Percentiles rank a stretch among this genome's conserved stretches.
phyloP scores from a whole-genome alignment of 2,888 invertebrate genomes.

The Macropis europaea region DNA sequence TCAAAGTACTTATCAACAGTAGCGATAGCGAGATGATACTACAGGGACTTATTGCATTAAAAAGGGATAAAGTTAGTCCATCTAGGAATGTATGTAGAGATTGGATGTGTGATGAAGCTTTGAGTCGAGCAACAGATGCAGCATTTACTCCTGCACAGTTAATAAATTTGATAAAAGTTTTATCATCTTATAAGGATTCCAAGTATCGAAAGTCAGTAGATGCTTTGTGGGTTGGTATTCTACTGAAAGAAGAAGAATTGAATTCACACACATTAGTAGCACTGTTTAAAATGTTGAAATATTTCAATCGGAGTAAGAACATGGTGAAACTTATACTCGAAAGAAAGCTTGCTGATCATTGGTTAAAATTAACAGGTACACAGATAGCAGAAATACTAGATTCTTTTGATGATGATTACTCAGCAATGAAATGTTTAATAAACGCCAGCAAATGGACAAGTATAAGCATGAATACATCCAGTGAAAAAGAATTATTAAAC shows the following conservation, averaged over 20 bases:
- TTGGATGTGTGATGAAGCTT: slow-evolving; percentile 83
- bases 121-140: slow-evolving; percentile 83
- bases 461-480: slow-evolving; percentile 83
- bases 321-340: slow-evolving; percentile 84
- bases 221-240: slow-evolving; percentile 85
- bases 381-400: slow-evolving; percentile 81
- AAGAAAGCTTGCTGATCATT: slow-evolving; percentile 82
- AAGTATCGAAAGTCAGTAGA: slow-evolving; percentile 83
- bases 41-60: slow-evolving; percentile 77
- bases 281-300: slow-evolving; percentile 82
- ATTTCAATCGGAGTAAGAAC: slow-evolving; percentile 83
- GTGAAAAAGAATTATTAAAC: slow-evolving; percentile 82
- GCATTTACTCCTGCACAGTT: slow-evolving; percentile 83
- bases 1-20: slow-evolving; percentile 79
- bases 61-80: slow-evolving; percentile 72
- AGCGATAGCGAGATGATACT: slow-evolving; percentile 77
- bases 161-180: slow-evolving; percentile 82
- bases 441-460: slow-evolving; percentile 82
- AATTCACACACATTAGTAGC: slow-evolving; percentile 82
- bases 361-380: slow-evolving; percentile 81
- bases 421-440: slow-evolving; percentile 71
- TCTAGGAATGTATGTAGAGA: slow-evolving; percentile 76
- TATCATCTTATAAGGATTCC: slow-evolving; percentile 81
- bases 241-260: slow-evolving; percentile 81
- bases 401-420: slow-evolving; percentile 76